phyloP scores from a whole-genome alignment of 2,113 vertebrate species.

The Pelusios castaneus region DNA sequence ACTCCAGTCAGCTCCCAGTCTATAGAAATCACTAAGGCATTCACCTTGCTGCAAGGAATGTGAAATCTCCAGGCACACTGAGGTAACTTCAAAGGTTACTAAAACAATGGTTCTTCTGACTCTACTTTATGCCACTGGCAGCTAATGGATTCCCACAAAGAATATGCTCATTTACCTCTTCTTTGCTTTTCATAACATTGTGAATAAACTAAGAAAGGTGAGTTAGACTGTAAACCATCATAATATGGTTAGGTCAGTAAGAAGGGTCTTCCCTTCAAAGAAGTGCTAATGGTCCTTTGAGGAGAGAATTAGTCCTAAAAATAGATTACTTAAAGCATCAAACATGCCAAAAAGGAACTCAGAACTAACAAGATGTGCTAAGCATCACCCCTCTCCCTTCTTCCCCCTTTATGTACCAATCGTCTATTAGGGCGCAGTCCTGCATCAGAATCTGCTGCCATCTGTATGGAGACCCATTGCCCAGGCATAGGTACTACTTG shows the following conservation, averaged over 20 bases:
- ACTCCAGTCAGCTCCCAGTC: fast-evolving
- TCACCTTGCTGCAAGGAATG: background rate
- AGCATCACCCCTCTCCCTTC: background rate
- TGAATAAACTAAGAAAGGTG: background rate
- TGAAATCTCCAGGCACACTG: background rate
- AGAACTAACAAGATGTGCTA: background rate
- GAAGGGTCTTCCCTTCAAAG: background rate
- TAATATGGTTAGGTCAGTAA: background rate
- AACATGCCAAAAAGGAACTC: background rate
- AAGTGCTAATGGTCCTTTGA: background rate
- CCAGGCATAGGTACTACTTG: background rate
- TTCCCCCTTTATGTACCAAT: background rate
- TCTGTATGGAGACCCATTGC: background rate
- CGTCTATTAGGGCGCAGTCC: background rate
- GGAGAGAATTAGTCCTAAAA: background rate
- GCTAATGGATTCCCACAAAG: background rate
- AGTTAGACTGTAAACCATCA: background rate
- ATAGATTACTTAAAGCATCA: background rate
- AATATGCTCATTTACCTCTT: background rate
- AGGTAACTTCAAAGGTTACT: background rate
- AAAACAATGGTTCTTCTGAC: background rate
- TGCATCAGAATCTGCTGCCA: background rate
- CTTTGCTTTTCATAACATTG: background rate
- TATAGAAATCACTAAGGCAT: background rate
- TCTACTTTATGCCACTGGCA: background rate